phyloP scores from a whole-genome alignment of 2,113 vertebrate genomes.

The Rhinogobius similis region DNA sequence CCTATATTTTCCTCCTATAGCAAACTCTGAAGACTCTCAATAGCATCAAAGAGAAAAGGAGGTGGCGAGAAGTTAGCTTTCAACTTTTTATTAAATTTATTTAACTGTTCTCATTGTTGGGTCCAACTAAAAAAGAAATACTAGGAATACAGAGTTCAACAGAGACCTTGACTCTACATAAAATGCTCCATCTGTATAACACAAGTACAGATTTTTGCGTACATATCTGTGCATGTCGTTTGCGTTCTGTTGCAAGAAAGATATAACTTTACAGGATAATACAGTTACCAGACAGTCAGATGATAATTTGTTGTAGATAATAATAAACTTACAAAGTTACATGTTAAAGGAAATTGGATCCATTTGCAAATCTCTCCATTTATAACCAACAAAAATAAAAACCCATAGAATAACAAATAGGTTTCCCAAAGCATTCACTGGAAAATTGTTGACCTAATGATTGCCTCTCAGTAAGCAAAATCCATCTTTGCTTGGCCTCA shows the following conservation, averaged over 20 bases:
- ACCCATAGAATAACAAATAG: not conserved
- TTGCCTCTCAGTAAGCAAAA: slow-evolving; percentile 10
- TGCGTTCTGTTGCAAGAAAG: no score
- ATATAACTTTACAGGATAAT: no score
- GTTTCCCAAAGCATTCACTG: not conserved
- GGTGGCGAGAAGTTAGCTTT: not conserved
- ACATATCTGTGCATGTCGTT: not conserved
- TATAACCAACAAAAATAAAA: not conserved
- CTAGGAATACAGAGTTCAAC: no score
- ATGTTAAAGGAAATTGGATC: not conserved
- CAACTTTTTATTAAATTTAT: slow-evolving; percentile 26
- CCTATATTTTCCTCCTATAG: slow-evolving; percentile 9
- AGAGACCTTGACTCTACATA: not conserved
- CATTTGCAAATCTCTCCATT: not conserved
- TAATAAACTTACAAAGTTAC: not conserved
- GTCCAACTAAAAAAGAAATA: not conserved
- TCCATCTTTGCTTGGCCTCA: slow-evolving; percentile 17
- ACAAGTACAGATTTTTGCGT: no score
- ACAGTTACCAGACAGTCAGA: no score
- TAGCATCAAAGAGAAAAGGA: slow-evolving; percentile 7
- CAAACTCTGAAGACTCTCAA: slow-evolving; percentile 2
- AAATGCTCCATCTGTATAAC: no score
- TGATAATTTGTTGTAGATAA: no score
- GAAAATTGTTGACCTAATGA: not conserved
- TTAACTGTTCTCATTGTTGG: not conserved